Evolutionary conservation across 2,888 invertebrate genomes (phyloP), one percentile per base, ranked within the genome.

Genomic region (Morpho achilles): DNA sequence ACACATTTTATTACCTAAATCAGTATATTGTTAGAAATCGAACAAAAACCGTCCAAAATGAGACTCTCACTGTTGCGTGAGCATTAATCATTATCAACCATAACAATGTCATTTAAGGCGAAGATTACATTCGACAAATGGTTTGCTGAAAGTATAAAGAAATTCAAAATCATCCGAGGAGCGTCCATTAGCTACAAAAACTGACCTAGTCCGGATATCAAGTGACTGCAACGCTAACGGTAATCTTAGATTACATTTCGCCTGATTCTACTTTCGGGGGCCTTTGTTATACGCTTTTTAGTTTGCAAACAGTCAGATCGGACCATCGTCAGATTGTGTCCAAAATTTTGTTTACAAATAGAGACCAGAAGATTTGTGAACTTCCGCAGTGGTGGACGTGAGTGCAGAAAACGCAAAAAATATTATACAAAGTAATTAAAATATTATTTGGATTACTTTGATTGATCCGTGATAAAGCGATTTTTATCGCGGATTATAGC

Each of bases 141-240:
- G 56, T 52, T 59, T 52, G 43, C 61, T 57, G 54, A 61, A 59
- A 57, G 43, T 57, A 53, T 52, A 55, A 61, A 55, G 56, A 50
- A 56, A 63, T 59, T 63, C 61, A 61, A 52, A 61, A 59, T 47
- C 58, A 60, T 57, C 61, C 56, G 53, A 59, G 49, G 55, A 53
- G 59, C 53, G 59, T 50, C 57, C 56, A 47, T 57, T 49, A 52
- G 44, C 53, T 50, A 86, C 82, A 89, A 89, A 89, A 89, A 89
- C 71, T 87, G 89, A 88, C 89, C 89, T 86, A 80, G 80, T 87
- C 87, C 76, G 80, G 71, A 80, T 87, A 82, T 74, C 86, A 84
- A 84, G 73, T 70, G 78, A 85, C 83, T 88, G 88, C 87, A 85
- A 86, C 72, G 67, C 58, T 88, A 89, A 82, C 89, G 87, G 89